Conservation (phyloP, 2,888 invertebrate genomes). For the Trichacis sp. region DNA sequence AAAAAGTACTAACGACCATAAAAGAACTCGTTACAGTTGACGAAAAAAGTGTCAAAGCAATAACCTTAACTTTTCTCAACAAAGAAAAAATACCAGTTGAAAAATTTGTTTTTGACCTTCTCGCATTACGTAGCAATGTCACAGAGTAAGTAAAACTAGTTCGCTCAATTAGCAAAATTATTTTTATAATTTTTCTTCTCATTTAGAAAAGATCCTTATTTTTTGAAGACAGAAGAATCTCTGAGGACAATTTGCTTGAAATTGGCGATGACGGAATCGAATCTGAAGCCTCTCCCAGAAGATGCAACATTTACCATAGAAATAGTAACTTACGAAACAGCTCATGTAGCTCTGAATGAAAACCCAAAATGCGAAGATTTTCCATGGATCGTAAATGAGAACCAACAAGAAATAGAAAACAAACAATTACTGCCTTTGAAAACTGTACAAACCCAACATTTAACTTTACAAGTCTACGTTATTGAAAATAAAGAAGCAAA, state of each 20-base stretch:
- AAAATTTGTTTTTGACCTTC: constrained; percentile 70
- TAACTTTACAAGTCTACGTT: constrained; percentile 59
- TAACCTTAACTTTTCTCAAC: constrained; percentile 72
- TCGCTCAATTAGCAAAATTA: too few relatives aligned
- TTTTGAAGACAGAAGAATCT: constrained; percentile 74
- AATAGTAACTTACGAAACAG: constrained; percentile 74
- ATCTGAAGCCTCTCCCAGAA: constrained; percentile 71
- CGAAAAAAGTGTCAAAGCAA: constrained; percentile 69
- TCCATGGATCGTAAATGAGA: constrained; percentile 69
- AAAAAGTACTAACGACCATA: constrained; percentile 53
- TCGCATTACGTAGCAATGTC: constrained; percentile 49
- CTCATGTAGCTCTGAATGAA: constrained; percentile 71
- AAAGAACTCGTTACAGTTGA: constrained; percentile 70
- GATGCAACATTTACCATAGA: constrained; percentile 74
- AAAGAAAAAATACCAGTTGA: constrained; percentile 67
- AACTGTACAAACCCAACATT: constrained; percentile 65
- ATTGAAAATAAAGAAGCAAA: constrained; percentile 42
- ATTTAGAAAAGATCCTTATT: constrained; percentile 72
- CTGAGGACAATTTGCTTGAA: constrained; percentile 75
- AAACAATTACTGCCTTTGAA: constrained; percentile 69
- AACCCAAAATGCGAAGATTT: constrained; percentile 71
- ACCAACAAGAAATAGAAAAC: constrained; percentile 48
- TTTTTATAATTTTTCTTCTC: constrained; percentile 7
- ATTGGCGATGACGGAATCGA: constrained; percentile 70
- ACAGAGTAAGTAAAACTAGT: constrained; percentile 61